phyloP scores from a whole-genome alignment of 2,888 invertebrate species.

The Drosophila peninsularis region DNA sequence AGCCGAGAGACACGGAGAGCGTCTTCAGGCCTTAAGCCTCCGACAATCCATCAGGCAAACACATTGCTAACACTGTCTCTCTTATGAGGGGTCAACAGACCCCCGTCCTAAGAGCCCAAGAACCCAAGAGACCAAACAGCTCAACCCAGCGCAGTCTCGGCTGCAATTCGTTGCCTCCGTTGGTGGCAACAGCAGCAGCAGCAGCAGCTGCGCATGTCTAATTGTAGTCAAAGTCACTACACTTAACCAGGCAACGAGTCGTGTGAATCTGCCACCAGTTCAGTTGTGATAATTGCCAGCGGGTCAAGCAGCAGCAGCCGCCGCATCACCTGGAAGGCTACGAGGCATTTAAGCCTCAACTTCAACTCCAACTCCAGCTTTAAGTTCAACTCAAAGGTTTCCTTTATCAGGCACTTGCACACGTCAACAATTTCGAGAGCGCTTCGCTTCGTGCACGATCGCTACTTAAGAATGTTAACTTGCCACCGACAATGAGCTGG shows the following conservation, averaged over 20 bases:
- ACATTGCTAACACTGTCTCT: conserved; percentile 40
- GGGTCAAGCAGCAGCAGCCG: conserved; percentile 57
- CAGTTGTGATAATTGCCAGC: conserved; percentile 67
- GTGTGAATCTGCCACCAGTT: conserved; percentile 63
- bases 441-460: conserved; percentile 49
- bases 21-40: conserved; percentile 39
- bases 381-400: conserved; percentile 24
- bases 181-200: conserved; percentile 47
- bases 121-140: neutral
- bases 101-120: conserved; percentile 35
- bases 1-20: conserved; percentile 41
- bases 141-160: conserved; percentile 6
- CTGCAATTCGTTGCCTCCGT: conserved; percentile 33
- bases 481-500: conserved; percentile 53
- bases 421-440: conserved; percentile 43
- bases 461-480: conserved; percentile 52
- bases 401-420: conserved; percentile 45
- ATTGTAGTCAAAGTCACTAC: conserved; percentile 68
- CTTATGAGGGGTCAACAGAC: conserved; percentile 64
- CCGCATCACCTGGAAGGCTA: conserved; percentile 35
- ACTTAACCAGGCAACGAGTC: conserved; percentile 47
- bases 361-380: conserved; percentile 32
- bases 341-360: conserved; percentile 13
- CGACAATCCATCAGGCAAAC: conserved; percentile 72
- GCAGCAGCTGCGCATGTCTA: conserved; percentile 72